Evolutionary conservation across 2,797 vertebrate species (phyloP).

Genomic region (Buphagus erythrorhynchus): DNA sequence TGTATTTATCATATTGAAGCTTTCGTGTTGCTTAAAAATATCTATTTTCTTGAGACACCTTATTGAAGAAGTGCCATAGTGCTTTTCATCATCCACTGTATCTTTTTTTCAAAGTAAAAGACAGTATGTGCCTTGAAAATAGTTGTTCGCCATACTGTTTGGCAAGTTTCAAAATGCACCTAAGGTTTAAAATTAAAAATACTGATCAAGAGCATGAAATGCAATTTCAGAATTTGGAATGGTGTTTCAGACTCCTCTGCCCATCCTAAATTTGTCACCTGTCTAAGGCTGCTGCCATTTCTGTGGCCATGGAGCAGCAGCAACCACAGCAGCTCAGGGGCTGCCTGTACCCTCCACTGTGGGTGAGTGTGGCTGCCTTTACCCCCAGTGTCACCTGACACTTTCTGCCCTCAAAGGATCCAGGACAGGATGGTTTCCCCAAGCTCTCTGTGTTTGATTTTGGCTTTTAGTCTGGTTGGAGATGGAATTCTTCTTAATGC

Average conservation of each 20-base stretch:
- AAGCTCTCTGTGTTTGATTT: background rate
- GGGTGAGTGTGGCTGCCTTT: background rate
- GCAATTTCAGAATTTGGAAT: background rate
- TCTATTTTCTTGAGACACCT: background rate
- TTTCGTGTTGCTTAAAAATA: slow-evolving; percentile 17
- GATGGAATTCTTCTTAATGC: background rate
- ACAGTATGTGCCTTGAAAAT: background rate
- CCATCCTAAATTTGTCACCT: background rate
- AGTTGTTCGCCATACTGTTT: background rate
- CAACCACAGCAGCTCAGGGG: background rate
- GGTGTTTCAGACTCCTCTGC: background rate
- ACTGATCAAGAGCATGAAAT: background rate
- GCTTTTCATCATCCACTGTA: background rate
- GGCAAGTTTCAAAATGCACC: background rate
- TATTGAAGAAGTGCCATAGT: background rate
- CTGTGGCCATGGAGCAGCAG: background rate
- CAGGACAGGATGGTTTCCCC: background rate
- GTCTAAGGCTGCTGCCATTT: background rate
- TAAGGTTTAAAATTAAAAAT: background rate
- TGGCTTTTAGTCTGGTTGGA: background rate
- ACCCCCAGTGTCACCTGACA: background rate
- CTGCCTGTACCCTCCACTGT: background rate
- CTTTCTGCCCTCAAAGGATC: background rate
- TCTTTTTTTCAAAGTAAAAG: background rate
- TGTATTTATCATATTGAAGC: background rate